Base-by-base conservation (phyloP, 2,888 invertebrate species). In the Diarsia rubi region DNA sequence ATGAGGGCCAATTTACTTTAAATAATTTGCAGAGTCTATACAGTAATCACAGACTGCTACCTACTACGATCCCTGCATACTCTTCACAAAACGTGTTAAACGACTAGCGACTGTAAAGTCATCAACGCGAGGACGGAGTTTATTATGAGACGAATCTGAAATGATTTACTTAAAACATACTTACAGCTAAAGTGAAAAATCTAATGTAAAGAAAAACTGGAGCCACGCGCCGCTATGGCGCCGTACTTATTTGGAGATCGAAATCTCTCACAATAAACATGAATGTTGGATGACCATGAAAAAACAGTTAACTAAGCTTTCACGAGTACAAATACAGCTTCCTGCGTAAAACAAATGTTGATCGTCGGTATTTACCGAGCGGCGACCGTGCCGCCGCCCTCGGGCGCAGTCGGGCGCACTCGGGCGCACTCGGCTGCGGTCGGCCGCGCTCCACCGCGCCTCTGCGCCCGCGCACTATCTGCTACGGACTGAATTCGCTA, bases 341-440 rank as follows among this genome's bases (percentile, higher is more conserved):
- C 80, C 83, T 75, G 59, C 66, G 66, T 75, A 67, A n/a, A 70
- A 69, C 65, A 79, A 86, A 75, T 81, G 78, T 78, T 78, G 75
- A 47, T 75, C 21, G 45, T 37, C 59, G 60, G 67, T 83, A 75
- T 82, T 84, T 87, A 75, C 78, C 71, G 70, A 73, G 64, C 65
- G 78, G 79, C 64, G 62, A 31, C 52, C 72, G 63, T 62, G 81
- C 79, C 78, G 77, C 76, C 69, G 70, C 88, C 69, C 79, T 78
- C 84, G 79, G 82, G 75, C 73, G 69, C 87, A 69, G 79, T 79
- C 85, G 79, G 82, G 66, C 68, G 64, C 87, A 79, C 78, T 79
- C 85, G 79, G 82, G 66, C 68, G 64, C 87, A 79, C 78, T 87
- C 85, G 83, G 75, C 81, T 82, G 80, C 88, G 73, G 78, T 73